These are phyloP conservation scores for Drosophila persimilis DNA, from an alignment of 1,140 invertebrate species.

Conservation along the genomic window DNA sequence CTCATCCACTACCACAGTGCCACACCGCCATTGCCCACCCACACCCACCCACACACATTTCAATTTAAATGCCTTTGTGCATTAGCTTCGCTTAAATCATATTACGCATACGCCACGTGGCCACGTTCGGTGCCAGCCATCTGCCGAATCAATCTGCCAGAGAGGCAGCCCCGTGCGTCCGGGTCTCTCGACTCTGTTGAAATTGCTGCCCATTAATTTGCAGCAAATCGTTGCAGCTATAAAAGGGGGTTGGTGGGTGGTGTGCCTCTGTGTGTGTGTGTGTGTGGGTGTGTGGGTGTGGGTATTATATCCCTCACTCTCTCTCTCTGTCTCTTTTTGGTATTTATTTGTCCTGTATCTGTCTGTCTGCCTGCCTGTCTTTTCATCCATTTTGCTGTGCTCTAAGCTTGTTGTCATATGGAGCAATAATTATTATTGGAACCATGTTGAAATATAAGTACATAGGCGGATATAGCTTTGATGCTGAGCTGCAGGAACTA, in stretches of 20 bases:
- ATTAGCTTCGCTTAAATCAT: conserved; percentile 77
- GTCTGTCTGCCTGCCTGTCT: conserved; percentile 1
- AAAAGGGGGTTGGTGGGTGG: conserved; percentile 9
- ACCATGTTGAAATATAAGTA: neutral
- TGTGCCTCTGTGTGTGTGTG: neutral
- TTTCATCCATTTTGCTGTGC: conserved; percentile 1
- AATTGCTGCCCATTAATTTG: conserved; percentile 71
- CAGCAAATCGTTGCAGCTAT: conserved; percentile 29
- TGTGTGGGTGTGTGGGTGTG: neutral
- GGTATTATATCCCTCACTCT: conserved; percentile 26
- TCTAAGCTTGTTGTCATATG: conserved; percentile 7
- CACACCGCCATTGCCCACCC: neutral
- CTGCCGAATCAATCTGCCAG: conserved; percentile 46
- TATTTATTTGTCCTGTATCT: conserved; percentile 16
- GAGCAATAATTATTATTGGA: conserved; percentile 6
- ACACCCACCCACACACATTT: conserved; percentile 38
- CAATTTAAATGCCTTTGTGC: conserved; percentile 80
- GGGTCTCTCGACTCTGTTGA: conserved; percentile 29
- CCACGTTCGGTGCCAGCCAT: conserved; percentile 33
- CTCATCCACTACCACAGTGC: neutral
- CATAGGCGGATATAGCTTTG: neutral
- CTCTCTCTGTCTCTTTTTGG: conserved; percentile 5
- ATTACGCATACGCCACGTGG: conserved; percentile 72
- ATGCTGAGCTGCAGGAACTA: neutral
- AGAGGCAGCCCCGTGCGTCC: neutral